Conservation (phyloP, 2,797 vertebrate species). For the Hyperoplus immaculatus region DNA sequence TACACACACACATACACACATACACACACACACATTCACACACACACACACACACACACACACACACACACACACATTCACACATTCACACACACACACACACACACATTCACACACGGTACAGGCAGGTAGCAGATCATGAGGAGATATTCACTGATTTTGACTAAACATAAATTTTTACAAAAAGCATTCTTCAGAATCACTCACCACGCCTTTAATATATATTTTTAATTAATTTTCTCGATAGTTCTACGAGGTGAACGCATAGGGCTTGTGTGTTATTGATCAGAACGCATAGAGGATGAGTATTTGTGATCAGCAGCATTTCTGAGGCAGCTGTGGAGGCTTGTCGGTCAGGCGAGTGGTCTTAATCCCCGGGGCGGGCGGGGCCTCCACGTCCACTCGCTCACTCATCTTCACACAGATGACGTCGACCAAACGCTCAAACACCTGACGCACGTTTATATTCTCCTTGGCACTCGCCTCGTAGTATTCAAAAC, state of each 20-base stretch:
- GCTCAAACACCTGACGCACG: conserved; percentile 95
- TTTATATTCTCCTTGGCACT: conserved; percentile 99
- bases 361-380: conserved; percentile 87
- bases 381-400: conserved; percentile 88
- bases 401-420: conserved; percentile 97
- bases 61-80: no score
- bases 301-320: conserved; percentile 81
- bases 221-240: conserved; percentile 28
- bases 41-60: no score
- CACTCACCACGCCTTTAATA: not conserved
- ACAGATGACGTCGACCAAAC: conserved; percentile 96
- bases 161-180: no score
- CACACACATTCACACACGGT: no score
- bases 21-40: no score
- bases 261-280: not conserved
- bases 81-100: no score
- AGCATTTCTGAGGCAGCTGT: conserved; percentile 94
- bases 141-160: no score
- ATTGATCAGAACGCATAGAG: not conserved
- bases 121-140: no score
- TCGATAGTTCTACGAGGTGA: not conserved
- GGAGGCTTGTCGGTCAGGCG: conserved; percentile 91
- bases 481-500: conserved; percentile 96
- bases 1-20: no score
- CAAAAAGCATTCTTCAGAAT: no score